Conservation (phyloP, 2,113 vertebrate species). For the Butastur rufipennis region DNA sequence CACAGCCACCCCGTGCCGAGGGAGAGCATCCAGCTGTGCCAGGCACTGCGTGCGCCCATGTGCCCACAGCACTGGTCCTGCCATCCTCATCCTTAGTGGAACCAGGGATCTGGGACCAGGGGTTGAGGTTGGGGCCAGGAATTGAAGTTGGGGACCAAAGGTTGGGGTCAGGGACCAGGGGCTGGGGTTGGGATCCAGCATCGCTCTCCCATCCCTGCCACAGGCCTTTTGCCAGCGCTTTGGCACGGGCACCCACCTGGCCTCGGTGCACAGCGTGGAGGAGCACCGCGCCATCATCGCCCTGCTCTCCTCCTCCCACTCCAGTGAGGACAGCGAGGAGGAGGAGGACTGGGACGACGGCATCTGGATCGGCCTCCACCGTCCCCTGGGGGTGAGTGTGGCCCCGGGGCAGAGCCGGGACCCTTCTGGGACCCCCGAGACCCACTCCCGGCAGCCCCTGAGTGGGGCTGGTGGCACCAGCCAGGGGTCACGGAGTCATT, state of each 20-base stretch:
- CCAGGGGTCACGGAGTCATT: not conserved
- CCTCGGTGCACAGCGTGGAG: not conserved
- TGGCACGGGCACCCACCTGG: not conserved
- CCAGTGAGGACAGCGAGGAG: not conserved
- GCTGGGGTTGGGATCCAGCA: fast-evolving
- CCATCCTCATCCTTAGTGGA: not conserved
- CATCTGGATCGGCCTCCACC: not conserved
- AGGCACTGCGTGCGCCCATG: fast-evolving
- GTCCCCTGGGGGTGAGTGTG: not conserved
- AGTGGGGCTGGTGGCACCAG: not conserved
- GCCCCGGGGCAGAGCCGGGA: too few relatives aligned
- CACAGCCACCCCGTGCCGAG: not conserved
- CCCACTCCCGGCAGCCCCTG: fast-evolving
- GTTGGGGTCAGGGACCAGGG: not conserved
- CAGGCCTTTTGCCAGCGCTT: not conserved
- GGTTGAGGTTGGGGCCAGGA: not conserved
- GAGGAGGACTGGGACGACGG: not conserved
- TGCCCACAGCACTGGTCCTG: not conserved
- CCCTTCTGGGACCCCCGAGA: not conserved
- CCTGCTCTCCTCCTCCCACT: not conserved
- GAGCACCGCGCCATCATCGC: not conserved
- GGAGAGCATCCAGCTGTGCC: not conserved
- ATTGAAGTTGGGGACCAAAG: not conserved
- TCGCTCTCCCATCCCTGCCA: fast-evolving
- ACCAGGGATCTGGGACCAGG: not conserved